Percentiles rank a stretch among this genome's conserved stretches.
Evolutionary conservation across 2,113 vertebrate species (phyloP).

Genomic region (Willisornis vidua): DNA sequence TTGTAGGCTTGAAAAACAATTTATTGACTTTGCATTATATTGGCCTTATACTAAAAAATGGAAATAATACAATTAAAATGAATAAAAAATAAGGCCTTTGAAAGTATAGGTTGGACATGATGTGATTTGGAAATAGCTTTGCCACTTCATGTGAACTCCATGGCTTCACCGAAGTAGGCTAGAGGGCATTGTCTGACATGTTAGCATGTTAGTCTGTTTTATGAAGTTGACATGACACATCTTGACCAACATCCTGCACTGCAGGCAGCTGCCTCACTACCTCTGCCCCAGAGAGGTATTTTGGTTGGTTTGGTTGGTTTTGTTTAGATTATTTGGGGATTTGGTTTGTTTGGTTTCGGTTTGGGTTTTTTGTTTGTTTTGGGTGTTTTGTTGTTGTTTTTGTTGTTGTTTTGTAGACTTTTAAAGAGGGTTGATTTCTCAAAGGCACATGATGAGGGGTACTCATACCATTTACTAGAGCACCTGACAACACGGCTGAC

Average conservation of each 20-base stretch:
- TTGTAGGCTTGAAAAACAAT: slow-evolving; percentile 1
- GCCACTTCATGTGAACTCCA: neutral
- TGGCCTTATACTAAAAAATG: neutral
- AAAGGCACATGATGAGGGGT: neutral
- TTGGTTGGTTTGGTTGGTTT: neutral
- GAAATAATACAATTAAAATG: neutral
- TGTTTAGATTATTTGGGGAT: no score
- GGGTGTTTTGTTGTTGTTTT: neutral
- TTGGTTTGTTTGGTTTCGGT: neutral
- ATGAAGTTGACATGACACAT: neutral
- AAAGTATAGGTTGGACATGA: neutral
- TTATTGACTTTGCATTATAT: neutral
- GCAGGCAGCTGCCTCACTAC: neutral
- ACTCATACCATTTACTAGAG: neutral
- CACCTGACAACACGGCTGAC: neutral
- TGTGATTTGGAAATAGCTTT: neutral
- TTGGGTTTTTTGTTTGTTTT: neutral
- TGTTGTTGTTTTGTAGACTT: neutral
- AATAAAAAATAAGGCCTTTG: neutral
- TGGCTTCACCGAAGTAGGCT: neutral
- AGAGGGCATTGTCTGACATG: neutral
- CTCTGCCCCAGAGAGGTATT: neutral
- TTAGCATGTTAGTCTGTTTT: neutral
- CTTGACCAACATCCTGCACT: neutral
- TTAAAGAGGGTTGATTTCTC: neutral